Conservation (phyloP, 2,113 vertebrate genomes). For the Actenoides lindsayi region DNA sequence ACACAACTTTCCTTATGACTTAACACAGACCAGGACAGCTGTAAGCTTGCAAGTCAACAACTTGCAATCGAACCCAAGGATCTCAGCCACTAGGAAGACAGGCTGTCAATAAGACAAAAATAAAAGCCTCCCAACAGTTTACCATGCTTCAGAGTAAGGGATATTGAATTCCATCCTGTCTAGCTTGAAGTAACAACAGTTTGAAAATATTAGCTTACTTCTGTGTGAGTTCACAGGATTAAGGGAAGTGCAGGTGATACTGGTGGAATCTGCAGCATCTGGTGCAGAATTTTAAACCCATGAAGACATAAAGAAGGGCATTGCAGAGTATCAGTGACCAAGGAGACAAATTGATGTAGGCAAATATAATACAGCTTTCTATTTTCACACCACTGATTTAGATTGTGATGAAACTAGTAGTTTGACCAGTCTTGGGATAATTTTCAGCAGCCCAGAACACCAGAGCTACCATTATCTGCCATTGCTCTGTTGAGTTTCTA, state of each 20-base stretch:
- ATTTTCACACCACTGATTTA: background rate
- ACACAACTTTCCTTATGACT: background rate
- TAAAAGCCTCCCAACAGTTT: background rate
- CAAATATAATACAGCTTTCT: background rate
- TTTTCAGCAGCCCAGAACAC: background rate
- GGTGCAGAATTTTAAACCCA: background rate
- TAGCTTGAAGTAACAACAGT: background rate
- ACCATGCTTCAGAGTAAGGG: background rate
- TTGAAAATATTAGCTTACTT: background rate
- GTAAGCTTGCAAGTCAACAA: conserved; percentile 27
- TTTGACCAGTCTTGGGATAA: background rate
- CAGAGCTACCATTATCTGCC: background rate
- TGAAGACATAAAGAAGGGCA: background rate
- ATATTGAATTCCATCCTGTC: background rate
- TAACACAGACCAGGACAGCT: background rate
- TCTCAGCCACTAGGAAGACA: background rate
- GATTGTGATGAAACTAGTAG: background rate
- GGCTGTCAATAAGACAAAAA: background rate
- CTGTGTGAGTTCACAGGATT: background rate
- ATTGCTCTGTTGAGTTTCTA: background rate
- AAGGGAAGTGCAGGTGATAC: background rate
- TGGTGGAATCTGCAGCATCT: background rate
- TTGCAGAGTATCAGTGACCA: background rate
- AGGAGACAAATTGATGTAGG: background rate
- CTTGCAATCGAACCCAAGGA: conserved; percentile 5